Base-by-base conservation (phyloP, 92 coral and sea anemone species). In the Phymanthus crucifer region DNA sequence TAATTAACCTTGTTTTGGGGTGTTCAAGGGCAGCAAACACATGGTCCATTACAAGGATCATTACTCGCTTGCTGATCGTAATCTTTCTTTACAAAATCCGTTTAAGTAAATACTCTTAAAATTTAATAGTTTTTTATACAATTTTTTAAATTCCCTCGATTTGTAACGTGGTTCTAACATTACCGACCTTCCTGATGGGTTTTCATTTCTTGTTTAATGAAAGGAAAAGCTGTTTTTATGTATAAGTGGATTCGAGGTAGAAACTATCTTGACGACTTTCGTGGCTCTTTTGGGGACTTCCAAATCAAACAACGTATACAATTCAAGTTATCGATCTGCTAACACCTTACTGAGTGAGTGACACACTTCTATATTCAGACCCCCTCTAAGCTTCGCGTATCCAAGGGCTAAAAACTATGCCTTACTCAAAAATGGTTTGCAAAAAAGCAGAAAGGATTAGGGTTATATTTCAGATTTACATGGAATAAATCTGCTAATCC, bases 61-160 rank as follows among this genome's bases (percentile, higher is more conserved):
- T 61, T 61, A 61, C 32, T 27, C 68, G 29, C 68, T 13, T 61
- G 32, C 32, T 24, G 36, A 61, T 61, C 35, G 34, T 61, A 24
- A 61, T 61, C 68, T 61, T 61, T 61, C 68, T 61, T 61, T 61
- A 61, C 32, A 61, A 61, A 61, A 61, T 12, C 36, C 16, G 26
- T 54, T 21, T 6, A 61, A 24, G 68, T 29, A 61, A 61, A 61
- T 29, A 61, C 16, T 61, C 29, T 10, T 24, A 61, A 61, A 10
- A 61, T 61, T 61, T 29, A 7, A 61, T 61, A 27, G 34, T 12
- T 61, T 29, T 61, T 61, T 5, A 24, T 61, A 61, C 33, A 61
- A 29, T 61, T 27, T 57, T 27, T 54, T n/a, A 21, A 24, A 27
- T 61, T 61, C 36, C 68, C 35, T 6, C 33, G 18, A 27, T 27